Base-by-base conservation (phyloP, 1,140 invertebrate genomes). In the Drosophila albomicans region DNA sequence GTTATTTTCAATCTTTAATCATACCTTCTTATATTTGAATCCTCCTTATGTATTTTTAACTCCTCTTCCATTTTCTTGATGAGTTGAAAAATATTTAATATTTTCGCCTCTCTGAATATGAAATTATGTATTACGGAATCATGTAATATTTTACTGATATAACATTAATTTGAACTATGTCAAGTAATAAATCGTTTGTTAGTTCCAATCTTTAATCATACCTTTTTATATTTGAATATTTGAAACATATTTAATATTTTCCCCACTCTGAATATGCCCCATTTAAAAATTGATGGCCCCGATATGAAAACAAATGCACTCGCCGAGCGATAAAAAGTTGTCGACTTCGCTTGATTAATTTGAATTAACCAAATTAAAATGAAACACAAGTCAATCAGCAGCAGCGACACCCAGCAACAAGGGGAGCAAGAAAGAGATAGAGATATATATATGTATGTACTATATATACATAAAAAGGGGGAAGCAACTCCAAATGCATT, bases 351-450 rank as follows among this genome's bases (percentile, higher is more conserved):
- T 82, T 85, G 79, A 85, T 85, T 82, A 85, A 85, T 85, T 82
- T 85, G 82, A 85, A 85, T 85, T 85, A 85, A 85, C 79, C 70
- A 79, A 85, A 85, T 85, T 85, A 85, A 85, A 85, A 82, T 63
- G 75, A 80, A 80, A 80, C 75, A 78, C 78, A 80, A 80, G 78
- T 80, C 78, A 80, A 80, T 80, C 78, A 80, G 65, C 77, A 13
- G 59, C 74, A 74, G 78, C 64, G 64, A 73, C 74, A 79, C 68
- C 78, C 67, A 64, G 46, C 6, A 16, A 57, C 7, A 25, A 32
- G 51, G 30, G 49, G 38, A 41, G 3, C 32, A 16, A 43, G 20
- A 32, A n/a, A 11, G 7, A 5, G 25, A 52, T 5, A 30, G 35
- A 28, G 20, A 43, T 15, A 15, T 15, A 15, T 15, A n/a, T n/a